Evolutionary conservation across 2,113 vertebrate genomes (phyloP), one percentile per base, ranked within the genome.

Genomic region (Lepidothrix coronata): DNA sequence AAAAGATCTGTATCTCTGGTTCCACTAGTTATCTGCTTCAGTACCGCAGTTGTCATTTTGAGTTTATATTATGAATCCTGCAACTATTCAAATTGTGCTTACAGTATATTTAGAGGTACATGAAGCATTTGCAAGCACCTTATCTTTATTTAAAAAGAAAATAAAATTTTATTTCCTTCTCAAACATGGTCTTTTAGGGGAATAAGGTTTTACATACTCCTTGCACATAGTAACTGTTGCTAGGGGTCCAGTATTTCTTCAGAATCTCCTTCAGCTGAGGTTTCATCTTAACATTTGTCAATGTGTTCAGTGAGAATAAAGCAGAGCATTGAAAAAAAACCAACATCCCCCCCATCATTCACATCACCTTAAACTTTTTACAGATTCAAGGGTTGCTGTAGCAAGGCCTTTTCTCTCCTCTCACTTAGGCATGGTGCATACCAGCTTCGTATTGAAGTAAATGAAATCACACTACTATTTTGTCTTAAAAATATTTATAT

Each of bases 161-260:
- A 82, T 62, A 78, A 78, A 93, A 58, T 84, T 51, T 92, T 87
- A 86, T 95, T 89, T 81, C 49, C 43, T 57, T 41, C 72, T 89
- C 65, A 59, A 35, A 65, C 8, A 1, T 2, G 1, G 78, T 33
- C 62, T 82, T 82, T 85, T 61, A 81, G 37, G 25, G 57, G 84
- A 92, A 78, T 87, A 33, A 85, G 81, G 2, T 82, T 95, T 95
- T 76, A 85, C 58, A 33, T 33, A 54, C 83, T 95, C 66, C 58
- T 37, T 35, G 73, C 76, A 80, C 95, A 58, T 93, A 71, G 92
- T 91, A 94, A 95, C 73, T 57, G 96, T 96, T 97, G 96, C 95
- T 97, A 96, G 46, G 97, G 91, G 90, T 39, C 73, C 66, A 37
- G 61, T 41, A 48, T 63, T 96, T 83, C 86, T 93, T 48, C 78